These are phyloP conservation scores for Arvicola amphibius DNA, from an alignment of 2,797 vertebrate species.

Conservation along the genomic window DNA sequence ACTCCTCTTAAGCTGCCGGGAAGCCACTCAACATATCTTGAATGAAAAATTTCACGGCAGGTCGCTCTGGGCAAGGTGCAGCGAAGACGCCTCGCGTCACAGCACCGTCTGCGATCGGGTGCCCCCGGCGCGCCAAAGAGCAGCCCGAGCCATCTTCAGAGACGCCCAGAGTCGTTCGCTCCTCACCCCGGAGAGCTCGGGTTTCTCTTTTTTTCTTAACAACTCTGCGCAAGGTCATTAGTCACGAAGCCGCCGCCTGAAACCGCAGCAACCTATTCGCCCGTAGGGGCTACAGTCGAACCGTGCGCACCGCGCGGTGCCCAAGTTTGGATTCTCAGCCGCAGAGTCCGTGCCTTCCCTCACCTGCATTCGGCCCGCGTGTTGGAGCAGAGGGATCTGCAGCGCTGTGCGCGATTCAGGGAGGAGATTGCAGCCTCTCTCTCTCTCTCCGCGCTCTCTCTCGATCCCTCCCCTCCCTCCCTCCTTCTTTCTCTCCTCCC, in stretches of 20 bases:
- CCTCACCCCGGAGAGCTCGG: conserved; percentile 79
- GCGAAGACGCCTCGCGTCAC: conserved; percentile 73
- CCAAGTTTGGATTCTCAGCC: conserved; percentile 89
- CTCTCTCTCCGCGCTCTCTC: conserved; percentile 83
- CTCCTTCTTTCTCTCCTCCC: conserved; percentile 81
- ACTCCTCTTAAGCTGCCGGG: conserved; percentile 79
- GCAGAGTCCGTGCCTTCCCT: conserved; percentile 89
- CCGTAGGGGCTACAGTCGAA: conserved; percentile 78
- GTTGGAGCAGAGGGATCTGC: conserved; percentile 94
- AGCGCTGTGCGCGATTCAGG: conserved; percentile 95
- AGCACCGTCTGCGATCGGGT: conserved; percentile 81
- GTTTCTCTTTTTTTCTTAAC: conserved; percentile 82
- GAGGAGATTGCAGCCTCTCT: conserved; percentile 96
- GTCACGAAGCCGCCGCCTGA: conserved; percentile 86
- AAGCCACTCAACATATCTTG: conserved; percentile 52
- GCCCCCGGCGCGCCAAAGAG: conserved; percentile 75
- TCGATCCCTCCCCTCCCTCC: conserved; percentile 81
- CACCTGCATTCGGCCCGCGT: conserved; percentile 96
- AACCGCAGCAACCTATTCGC: conserved; percentile 85
- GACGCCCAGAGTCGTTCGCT: conserved; percentile 82
- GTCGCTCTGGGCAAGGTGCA: conserved; percentile 73
- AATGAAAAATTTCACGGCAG: conserved; percentile 72
- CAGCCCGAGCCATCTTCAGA: conserved; percentile 85
- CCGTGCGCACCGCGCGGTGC: conserved; percentile 79
- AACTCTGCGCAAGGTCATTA: conserved; percentile 91